Percentiles rank a stretch among this genome's conserved stretches.
Conservation (phyloP, 2,113 vertebrate species). For the Microcebus murinus region DNA sequence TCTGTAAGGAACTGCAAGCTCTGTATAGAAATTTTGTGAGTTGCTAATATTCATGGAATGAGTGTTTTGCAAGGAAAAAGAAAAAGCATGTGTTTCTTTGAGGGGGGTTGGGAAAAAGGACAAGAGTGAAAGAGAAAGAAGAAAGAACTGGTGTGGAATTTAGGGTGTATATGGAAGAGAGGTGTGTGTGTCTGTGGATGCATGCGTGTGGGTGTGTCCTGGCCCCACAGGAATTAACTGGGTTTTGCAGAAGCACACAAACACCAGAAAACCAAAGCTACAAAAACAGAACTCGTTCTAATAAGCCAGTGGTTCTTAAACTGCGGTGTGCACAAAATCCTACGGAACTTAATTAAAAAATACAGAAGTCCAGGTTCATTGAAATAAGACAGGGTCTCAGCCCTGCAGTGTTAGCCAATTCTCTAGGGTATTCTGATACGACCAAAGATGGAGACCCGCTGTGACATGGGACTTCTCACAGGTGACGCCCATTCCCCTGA, state of each 20-base stretch:
- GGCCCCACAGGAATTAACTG: background rate
- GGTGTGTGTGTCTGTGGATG: accelerated
- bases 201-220: too few species aligned
- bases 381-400: background rate
- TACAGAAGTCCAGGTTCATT: background rate
- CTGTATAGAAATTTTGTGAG: background rate
- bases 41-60: background rate
- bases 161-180: background rate
- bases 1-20: background rate
- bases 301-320: background rate
- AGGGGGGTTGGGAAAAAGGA: background rate
- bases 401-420: accelerated
- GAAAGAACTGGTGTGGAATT: background rate
- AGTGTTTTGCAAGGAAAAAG: background rate
- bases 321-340: too few species aligned
- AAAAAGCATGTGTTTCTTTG: background rate
- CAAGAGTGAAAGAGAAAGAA: background rate
- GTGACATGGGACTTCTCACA: accelerated
- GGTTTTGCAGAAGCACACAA: background rate
- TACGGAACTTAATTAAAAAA: background rate
- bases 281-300: background rate
- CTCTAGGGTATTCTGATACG: too few species aligned
- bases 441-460: too few species aligned
- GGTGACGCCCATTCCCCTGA: background rate
- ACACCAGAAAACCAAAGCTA: background rate